Evolutionary conservation across 2,888 invertebrate species (phyloP).

Genomic region (Caenorhabditis sp.): DNA sequence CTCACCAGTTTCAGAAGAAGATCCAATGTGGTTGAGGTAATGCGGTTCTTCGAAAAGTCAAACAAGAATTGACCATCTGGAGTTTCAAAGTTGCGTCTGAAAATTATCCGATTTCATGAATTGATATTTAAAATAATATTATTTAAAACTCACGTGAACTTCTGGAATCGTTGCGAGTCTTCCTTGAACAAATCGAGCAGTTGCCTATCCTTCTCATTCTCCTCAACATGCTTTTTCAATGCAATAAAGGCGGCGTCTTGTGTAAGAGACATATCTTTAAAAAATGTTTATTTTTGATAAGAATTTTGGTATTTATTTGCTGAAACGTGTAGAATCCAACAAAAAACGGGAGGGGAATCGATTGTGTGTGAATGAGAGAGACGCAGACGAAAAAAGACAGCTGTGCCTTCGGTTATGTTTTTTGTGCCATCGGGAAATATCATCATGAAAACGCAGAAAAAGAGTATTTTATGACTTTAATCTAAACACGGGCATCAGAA

Average conservation of each 20-base stretch:
- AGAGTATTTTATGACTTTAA: neutral
- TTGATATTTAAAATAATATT: too few species aligned
- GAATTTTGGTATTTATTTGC: neutral
- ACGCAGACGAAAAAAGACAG: neutral
- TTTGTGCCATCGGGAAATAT: neutral
- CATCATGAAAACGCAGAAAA: neutral
- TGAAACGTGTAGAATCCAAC: neutral
- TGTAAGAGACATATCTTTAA: slow-evolving; percentile 37
- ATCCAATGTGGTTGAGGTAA: slow-evolving; percentile 81
- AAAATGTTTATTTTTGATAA: neutral
- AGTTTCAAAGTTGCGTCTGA: slow-evolving; percentile 80
- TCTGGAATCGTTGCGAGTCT: slow-evolving; percentile 84
- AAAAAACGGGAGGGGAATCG: neutral
- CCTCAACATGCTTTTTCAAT: slow-evolving; percentile 81
- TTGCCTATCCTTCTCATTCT: slow-evolving; percentile 79
- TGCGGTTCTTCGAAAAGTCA: slow-evolving; percentile 95
- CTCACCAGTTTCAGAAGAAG: slow-evolving; percentile 84
- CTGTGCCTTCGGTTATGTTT: neutral
- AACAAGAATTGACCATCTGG: slow-evolving; percentile 90
- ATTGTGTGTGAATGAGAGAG: neutral
- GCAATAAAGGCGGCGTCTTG: slow-evolving; percentile 77
- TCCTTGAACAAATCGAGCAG: slow-evolving; percentile 84
- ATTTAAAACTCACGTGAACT: slow-evolving; percentile 80
- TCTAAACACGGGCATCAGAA: too few species aligned
- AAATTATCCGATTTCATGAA: neutral